Base-by-base conservation (phyloP, 2,888 invertebrate species). In the Oligia latruncula region DNA sequence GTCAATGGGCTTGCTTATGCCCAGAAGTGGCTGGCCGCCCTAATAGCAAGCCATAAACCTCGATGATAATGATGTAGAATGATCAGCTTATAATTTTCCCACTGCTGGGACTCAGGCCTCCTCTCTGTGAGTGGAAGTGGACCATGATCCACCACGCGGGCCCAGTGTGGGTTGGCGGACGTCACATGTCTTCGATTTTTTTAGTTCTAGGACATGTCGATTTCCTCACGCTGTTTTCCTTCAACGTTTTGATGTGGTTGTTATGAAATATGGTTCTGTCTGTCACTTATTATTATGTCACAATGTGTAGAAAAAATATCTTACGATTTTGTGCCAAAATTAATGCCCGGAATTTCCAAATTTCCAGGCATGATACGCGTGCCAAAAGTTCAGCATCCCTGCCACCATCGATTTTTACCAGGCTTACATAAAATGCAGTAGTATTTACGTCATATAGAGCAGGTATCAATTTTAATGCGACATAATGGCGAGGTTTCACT, bases 401-500 rank as follows among this genome's bases (percentile, higher is more conserved):
- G 83, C 40, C 80, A 58, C 80, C 82, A 90, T 86, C 68, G 82
- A 84, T 88, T 87, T 86, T 87, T 78, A 85, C 79, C 80, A 78
- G 70, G n/a, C 78, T 90, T 90, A 90, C 84, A 78, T 88, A 90
- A 90, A 89, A 70, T 71, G 76, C 76, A 71, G 71, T 68, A 70
- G 84, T 76, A 83, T 82, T 89, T 90, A 89, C 90, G 90, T 90
- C 89, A 89, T 85, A 79, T 76, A 83, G 77, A 85, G 88, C 83
- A 75, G 79, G 89, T 90, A 91, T 91, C 87, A 88, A 84, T 86
- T 90, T 91, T 89, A 91, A 87, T 82, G 83, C 90, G 90, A 88
- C 91, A 90, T 90, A 87, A 90, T 90, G 90, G 89, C 85, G 83
- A 80, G 81, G 84, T 89, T 90, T 88, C 88, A 89, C 89, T 90